Evolutionary conservation across 2,888 invertebrate genomes (phyloP), one percentile per base, ranked within the genome.

Genomic region (Strigamia transsilvanica): DNA sequence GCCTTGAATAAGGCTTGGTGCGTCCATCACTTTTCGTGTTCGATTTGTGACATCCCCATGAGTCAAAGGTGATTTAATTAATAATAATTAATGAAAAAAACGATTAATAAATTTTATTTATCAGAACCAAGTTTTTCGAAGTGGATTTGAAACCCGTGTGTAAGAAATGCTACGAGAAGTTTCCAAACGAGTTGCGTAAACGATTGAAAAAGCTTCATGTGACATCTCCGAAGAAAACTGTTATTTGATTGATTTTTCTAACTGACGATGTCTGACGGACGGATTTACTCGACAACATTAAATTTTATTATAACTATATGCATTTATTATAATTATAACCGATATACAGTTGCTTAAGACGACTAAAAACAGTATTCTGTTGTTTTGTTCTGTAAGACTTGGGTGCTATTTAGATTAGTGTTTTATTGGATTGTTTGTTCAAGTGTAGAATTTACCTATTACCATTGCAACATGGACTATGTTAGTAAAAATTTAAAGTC

Each of bases 1-100:
- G 98, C 99, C 56, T 90, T 99, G 87, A 98, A 99, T 90, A 99
- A 99, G 90, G 97, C 98, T 77, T 99, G 99, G 99, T 99, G 99
- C 89, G 96, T 97, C 81, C 95, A 98, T 88, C 99, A 99, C 89
- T 99, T 99, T 89, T 95, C 98, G 80, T 99, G 99, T 89, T 94
- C 97, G 4, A 92, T 98, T 84, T 99, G 99, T 89, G 99, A 99
- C 89, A 93, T 94, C 86, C 94, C 98, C 86, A 93, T 97, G 91
- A 96, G 94, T 87, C 96, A 97, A 85, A 97, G 97, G 90, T 89
- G 86, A 87, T 88, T 82, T 82, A 5, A 13, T 82, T 34, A 32
- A 78, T 41, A 66, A 23, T 12, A 51, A 12, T 5, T 15, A 7
- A 38, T 46, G 51, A 23, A 23, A 5, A 23, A 12, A 77, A 32